Base-by-base conservation (phyloP, 2,888 invertebrate genomes). In the Tetragnatha montana region DNA sequence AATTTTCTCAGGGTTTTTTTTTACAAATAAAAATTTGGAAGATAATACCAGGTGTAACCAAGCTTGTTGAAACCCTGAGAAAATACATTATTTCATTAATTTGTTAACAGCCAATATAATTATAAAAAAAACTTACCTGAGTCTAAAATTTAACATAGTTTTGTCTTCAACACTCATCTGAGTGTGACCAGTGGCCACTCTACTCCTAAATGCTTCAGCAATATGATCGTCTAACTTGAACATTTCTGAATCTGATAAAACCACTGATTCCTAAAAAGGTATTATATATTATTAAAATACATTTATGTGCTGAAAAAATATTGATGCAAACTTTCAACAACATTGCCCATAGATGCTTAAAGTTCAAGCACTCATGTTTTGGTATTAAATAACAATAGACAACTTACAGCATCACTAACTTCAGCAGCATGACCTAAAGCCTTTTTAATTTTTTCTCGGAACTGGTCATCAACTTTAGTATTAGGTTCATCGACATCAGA, bases 211-310 rank as follows among this genome's bases (percentile, higher is more conserved):
- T 47, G 88, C 91, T 80, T 88, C 70, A 35, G 91, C 83, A 47
- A 92, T 70, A 35, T 91, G 71, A 47, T 91, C 91, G 75, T 92
- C 92, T 14, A 92, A n/a, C 68, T 91, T 91, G 76, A 91, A 91
- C 92, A 92, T 92, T 81, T 92, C 92, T 12, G 87, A 79, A 80
- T 92, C 92, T 49, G 88, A 88, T 60, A 92, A 49, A 68, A 89
- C 89, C 73, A 88, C 73, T 6, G 91, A 89, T 51, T 91, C 91
- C 91, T 91, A 35, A 74, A 88, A 69, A 19, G 17, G n/a, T n/a
- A n/a, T n/a, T n/a, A n/a, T n/a, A n/a, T n/a, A n/a, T n/a, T 17
- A 60, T 10, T 17, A 60, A 60, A 60, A 60, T 8, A 60, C 8
- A 60, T 14, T 14, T 60, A 60, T 4, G 14, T 3, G 14, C 6